Evolutionary conservation across 2,888 invertebrate genomes (phyloP).

Genomic region (Ceramica pisi): DNA sequence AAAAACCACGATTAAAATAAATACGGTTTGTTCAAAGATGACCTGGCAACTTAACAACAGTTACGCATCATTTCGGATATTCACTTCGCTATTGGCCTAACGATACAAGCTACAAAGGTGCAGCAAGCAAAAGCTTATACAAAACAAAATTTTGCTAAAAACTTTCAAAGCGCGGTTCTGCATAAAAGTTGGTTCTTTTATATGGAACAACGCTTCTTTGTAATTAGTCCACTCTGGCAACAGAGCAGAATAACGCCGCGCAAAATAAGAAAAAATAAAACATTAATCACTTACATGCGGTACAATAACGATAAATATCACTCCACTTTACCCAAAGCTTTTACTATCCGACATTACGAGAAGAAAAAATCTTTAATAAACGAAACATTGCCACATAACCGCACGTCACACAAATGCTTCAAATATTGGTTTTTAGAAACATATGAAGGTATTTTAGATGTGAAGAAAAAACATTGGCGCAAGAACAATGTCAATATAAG

Average conservation of each 20-base stretch:
- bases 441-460: conserved; percentile 53
- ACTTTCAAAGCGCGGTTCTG: conserved; percentile 25
- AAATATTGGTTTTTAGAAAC: conserved; percentile 55
- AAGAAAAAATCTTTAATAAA: conserved; percentile 47
- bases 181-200: conserved; percentile 28
- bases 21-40: conserved; percentile 30
- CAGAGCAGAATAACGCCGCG: conserved; percentile 34
- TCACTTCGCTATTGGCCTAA: conserved; percentile 36
- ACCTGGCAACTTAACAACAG: conserved; percentile 49
- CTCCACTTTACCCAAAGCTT: conserved; percentile 48
- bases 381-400: conserved; percentile 34
- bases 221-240: conserved; percentile 46
- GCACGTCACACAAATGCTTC: conserved; percentile 48
- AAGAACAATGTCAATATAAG: conserved; percentile 67
- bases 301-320: conserved; percentile 53
- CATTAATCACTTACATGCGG: conserved; percentile 57
- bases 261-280: conserved; percentile 49
- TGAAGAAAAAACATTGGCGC: conserved; percentile 54
- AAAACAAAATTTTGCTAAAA: conserved; percentile 19
- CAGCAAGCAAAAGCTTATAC: conserved; percentile 3
- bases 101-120: conserved; percentile 11
- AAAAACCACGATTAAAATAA: conserved; percentile 23
- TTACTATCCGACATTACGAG: conserved; percentile 36
- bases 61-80: conserved; percentile 45
- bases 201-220: conserved; percentile 41